Percentiles rank a stretch among this genome's conserved stretches.
These are phyloP conservation scores for Hedya salicella DNA, from an alignment of 2,888 invertebrate genomes.

Conservation along the genomic window DNA sequence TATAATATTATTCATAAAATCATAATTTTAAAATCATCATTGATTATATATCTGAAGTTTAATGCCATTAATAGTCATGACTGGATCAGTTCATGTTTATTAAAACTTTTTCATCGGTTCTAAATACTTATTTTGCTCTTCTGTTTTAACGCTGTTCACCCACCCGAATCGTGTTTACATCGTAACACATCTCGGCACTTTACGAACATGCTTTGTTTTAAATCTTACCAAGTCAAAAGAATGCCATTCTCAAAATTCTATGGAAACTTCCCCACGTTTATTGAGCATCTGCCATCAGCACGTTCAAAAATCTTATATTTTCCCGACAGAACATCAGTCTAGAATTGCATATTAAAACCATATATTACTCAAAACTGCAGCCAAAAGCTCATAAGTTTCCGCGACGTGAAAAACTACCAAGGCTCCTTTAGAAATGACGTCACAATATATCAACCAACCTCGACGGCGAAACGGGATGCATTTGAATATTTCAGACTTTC, in stretches of 20 bases:
- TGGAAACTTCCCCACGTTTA: background rate
- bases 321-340: constrained; percentile 7
- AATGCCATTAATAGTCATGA: too few species aligned
- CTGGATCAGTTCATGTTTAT: too few species aligned
- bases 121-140: too few species aligned
- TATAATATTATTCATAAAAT: too few species aligned
- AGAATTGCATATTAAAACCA: constrained; percentile 26
- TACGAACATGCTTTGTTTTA: background rate
- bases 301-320: background rate
- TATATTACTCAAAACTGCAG: constrained; percentile 47
- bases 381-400: constrained; percentile 50
- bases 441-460: constrained; percentile 48
- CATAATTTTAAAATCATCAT: too few species aligned
- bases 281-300: background rate
- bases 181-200: too few species aligned
- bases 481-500: constrained; percentile 43
- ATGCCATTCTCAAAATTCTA: too few species aligned
- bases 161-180: too few species aligned
- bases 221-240: background rate
- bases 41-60: too few species aligned
- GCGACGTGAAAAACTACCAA: constrained; percentile 50
- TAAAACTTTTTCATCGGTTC: too few species aligned
- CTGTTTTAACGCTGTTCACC: too few species aligned
- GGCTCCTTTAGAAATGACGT: constrained; percentile 48
- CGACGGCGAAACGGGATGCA: constrained; percentile 33